Conservation (phyloP, 2,113 vertebrate species). For the Mus pahari region DNA sequence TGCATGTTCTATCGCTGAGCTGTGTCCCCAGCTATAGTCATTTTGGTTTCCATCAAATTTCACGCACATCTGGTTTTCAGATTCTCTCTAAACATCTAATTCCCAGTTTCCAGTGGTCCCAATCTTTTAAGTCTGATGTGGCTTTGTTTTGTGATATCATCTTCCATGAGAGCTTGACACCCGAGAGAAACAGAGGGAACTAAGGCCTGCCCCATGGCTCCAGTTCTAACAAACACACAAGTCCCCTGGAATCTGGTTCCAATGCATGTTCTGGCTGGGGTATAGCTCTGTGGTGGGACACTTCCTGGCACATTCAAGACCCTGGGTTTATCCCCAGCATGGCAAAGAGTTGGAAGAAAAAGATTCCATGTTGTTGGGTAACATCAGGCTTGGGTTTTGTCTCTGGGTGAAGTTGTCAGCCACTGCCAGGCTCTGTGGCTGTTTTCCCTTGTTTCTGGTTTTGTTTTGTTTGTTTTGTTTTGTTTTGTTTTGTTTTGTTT, state of each 20-base stretch:
- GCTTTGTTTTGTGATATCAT: not conserved
- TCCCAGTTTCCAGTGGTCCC: not conserved
- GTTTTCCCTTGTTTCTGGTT: not conserved
- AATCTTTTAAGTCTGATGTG: not conserved
- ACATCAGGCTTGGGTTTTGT: not conserved
- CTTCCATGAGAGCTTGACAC: not conserved
- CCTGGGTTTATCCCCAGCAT: not conserved
- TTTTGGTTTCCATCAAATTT: not conserved
- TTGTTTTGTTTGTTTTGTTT: not conserved
- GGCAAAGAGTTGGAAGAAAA: not conserved
- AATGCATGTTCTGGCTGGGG: not conserved
- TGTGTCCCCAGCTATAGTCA: not conserved
- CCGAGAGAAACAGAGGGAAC: not conserved
- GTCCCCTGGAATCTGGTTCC: no score
- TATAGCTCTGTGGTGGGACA: not conserved
- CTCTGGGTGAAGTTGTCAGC: not conserved
- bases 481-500: not conserved
- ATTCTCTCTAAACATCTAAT: not conserved
- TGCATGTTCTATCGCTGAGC: not conserved
- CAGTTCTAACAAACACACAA: rapidly evolving
- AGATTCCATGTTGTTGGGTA: not conserved
- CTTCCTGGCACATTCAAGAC: rapidly evolving
- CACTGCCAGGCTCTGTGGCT: not conserved
- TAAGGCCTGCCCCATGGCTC: rapidly evolving
- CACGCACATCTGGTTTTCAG: not conserved